phyloP scores from a whole-genome alignment of 1,140 invertebrate genomes.

The Drosophila azteca region DNA sequence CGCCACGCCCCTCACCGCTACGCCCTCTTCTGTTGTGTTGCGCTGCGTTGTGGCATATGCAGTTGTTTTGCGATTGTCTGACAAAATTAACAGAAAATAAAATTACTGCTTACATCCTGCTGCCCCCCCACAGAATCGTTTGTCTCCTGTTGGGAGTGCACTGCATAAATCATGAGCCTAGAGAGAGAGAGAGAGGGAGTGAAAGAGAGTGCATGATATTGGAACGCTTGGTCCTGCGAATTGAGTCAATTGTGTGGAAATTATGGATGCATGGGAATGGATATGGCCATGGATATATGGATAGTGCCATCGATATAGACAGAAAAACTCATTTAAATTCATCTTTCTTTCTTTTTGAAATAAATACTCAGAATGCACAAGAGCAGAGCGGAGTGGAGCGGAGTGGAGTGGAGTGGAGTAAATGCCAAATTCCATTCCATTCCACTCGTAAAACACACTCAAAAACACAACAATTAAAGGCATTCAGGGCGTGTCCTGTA shows the following conservation, averaged over 20 bases:
- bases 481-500: constrained; percentile 3
- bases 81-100: constrained; percentile 48
- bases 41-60: constrained; percentile 2
- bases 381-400: no score
- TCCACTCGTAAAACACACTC: background rate
- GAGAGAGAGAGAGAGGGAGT: no score
- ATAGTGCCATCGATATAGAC: no score
- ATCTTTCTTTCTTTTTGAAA: no score
- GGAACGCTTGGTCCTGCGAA: background rate
- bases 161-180: constrained; percentile 32
- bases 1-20: background rate
- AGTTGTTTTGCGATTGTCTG: constrained; percentile 12
- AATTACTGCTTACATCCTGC: constrained; percentile 32
- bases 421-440: no score
- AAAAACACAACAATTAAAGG: constrained; percentile 6
- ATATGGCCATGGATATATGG: no score
- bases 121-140: background rate
- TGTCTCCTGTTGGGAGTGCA: constrained; percentile 17
- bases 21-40: constrained; percentile 3
- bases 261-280: constrained; percentile 4
- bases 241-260: constrained; percentile 22
- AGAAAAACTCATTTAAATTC: no score
- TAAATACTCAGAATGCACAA: no score
- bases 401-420: no score
- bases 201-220: constrained; percentile 1